Base-by-base conservation (phyloP, 2,113 vertebrate genomes). In the Toxotes chatareus region DNA sequence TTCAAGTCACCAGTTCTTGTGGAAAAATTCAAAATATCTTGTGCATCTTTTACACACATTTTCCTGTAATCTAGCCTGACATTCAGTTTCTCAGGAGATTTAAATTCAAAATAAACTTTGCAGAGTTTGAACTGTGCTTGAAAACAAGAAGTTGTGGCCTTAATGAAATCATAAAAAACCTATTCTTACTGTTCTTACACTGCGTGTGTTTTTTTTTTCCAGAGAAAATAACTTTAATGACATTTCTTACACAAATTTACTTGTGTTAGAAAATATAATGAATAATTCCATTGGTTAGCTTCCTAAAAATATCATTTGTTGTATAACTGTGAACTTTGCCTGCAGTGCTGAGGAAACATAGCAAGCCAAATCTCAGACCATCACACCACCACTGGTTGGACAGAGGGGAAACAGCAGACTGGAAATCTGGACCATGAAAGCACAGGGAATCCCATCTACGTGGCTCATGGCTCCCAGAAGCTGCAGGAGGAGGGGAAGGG, bases 381-480 rank as follows among this genome's bases (percentile, higher is more conserved):
- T 70, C 38, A n/a, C 63, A 51, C 59, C 31, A 23, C 32, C 19
- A 23, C 65, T 42, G 72, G 27, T 34, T 75, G 34, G 32, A 67
- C 47, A 51, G 42, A 55, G 55, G 62, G 82, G 84, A 88, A 85
- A 84, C 38, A 7, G 42, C 53, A 63, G 70, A 72, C 55, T 74
- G 87, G 80, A 91, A 89, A 91, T 63, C 81, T 93, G 88, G 84
- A 88, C 17, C 32, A 8, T 1, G 69, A 73, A 83, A 56, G 73
- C n/a, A 55, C 79, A 89, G 92, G 92, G 92, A 93, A 91, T 91
- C 92, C 91, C 79, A 57, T 93, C 89, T 55, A 93, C 91, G 91
- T 94, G 92, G 93, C 93, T 90, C 64, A 57, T 67, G 72, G 53
- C 62, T 84, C 64, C 72, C 69, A 78, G 27, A 80, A 75, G 46